Evolutionary conservation across 2,888 invertebrate species (phyloP).

Genomic region (Drosophila bunnanda): DNA sequence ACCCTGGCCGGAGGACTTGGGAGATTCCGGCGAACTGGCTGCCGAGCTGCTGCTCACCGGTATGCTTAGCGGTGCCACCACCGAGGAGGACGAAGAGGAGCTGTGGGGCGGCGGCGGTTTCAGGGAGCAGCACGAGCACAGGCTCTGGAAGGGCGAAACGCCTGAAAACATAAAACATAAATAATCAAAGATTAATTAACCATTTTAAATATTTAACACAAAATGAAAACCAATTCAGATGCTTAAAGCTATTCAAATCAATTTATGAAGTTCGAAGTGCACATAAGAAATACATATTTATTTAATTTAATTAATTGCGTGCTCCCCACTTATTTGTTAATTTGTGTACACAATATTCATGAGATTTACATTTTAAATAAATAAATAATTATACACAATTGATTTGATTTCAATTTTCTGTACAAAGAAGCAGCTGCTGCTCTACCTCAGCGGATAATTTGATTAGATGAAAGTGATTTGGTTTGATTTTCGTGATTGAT

Average conservation of each 20-base stretch:
- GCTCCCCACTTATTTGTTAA: not conserved
- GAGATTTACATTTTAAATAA: constrained; percentile 4
- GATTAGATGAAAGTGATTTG: constrained; percentile 58
- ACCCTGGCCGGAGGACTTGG: constrained; percentile 68
- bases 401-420: constrained; percentile 6
- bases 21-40: constrained; percentile 82
- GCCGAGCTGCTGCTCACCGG: constrained; percentile 80
- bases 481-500: constrained; percentile 60
- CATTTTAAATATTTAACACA: not conserved
- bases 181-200: not conserved
- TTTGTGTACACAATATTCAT: not conserved
- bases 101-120: constrained; percentile 85
- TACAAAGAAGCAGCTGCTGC: constrained; percentile 28
- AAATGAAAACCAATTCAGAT: not conserved
- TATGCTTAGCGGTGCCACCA: constrained; percentile 79
- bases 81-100: constrained; percentile 43
- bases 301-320: not conserved
- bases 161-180: constrained; percentile 52
- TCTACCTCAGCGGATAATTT: constrained; percentile 48
- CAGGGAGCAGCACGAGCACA: constrained; percentile 92
- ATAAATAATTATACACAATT: not conserved
- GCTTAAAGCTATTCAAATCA: not conserved
- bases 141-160: constrained; percentile 89
- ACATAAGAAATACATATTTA: not conserved
- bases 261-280: not conserved